Evolutionary conservation across 2,797 vertebrate species (phyloP).

Genomic region (Triplophysa bombifrons): DNA sequence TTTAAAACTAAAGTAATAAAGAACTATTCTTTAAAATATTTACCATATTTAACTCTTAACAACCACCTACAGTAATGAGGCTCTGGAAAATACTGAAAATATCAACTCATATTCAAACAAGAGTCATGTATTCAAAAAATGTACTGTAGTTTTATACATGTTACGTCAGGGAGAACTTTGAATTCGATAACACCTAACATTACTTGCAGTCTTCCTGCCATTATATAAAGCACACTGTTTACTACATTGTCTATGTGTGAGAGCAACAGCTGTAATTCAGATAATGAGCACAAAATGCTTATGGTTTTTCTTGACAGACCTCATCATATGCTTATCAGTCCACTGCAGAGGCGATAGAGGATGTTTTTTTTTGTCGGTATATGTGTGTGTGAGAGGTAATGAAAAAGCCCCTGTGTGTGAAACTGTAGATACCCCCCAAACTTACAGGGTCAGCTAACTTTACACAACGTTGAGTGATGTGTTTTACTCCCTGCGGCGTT

Average conservation of each 20-base stretch:
- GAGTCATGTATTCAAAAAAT: background rate
- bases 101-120: background rate
- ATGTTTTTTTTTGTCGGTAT: conserved; percentile 37
- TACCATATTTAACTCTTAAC: too few species aligned
- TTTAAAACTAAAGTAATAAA: too few species aligned
- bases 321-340: conserved; percentile 50
- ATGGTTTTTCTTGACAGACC: conserved; percentile 41
- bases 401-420: conserved; percentile 21
- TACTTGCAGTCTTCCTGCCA: background rate
- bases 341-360: conserved; percentile 27
- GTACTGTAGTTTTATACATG: background rate
- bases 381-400: conserved; percentile 21
- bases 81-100: background rate
- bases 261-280: conserved; percentile 2
- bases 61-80: background rate
- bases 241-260: background rate
- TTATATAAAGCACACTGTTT: background rate
- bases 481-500: conserved; percentile 19
- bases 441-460: conserved; percentile 62
- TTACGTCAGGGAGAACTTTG: background rate
- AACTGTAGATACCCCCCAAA: conserved; percentile 62
- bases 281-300: conserved; percentile 9
- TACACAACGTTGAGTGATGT: conserved; percentile 7
- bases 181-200: background rate
- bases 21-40: too few species aligned